Percentiles rank a stretch among this genome's conserved stretches.
These are phyloP conservation scores for Drosophila watanabei DNA, from an alignment of 1,140 invertebrate species.

Conservation along the genomic window DNA sequence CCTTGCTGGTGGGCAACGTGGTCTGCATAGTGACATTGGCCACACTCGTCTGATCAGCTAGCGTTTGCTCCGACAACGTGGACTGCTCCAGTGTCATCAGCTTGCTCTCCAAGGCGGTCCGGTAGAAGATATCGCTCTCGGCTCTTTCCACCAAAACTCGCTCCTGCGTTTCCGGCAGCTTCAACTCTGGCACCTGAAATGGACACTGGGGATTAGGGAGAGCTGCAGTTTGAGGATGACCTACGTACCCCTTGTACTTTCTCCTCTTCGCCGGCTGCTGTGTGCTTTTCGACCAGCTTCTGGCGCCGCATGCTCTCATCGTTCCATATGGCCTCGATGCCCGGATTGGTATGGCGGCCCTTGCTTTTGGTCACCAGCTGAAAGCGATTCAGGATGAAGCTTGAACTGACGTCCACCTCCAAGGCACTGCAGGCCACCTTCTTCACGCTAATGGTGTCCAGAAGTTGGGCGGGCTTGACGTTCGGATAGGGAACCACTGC, in stretches of 20 bases:
- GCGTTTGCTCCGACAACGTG: constrained; percentile 52
- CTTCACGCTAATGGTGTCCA: constrained; percentile 41
- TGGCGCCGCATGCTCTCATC: constrained; percentile 93
- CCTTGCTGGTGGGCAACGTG: constrained; percentile 48
- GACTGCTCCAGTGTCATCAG: constrained; percentile 63
- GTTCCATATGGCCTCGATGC: constrained; percentile 96
- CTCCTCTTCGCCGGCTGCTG: constrained; percentile 24
- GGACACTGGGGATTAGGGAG: not conserved
- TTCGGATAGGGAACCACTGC: constrained; percentile 57
- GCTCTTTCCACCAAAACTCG: constrained; percentile 61
- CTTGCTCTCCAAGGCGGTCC: constrained; percentile 73
- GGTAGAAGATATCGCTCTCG: constrained; percentile 80
- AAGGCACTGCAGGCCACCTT: constrained; percentile 86
- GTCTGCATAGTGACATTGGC: constrained; percentile 43
- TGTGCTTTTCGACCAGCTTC: constrained; percentile 77
- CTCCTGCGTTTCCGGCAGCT: constrained; percentile 69
- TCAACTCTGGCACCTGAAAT: constrained; percentile 65
- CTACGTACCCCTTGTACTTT: constrained; percentile 42
- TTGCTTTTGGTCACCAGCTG: constrained; percentile 87
- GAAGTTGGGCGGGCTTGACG: constrained; percentile 56
- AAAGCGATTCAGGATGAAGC: constrained; percentile 92
- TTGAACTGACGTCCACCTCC: constrained; percentile 92
- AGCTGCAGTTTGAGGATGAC: not conserved
- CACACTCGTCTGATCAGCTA: constrained; percentile 56
- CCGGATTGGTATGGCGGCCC: constrained; percentile 92